Base-by-base conservation (phyloP, 1,140 invertebrate genomes). In the Cyclargus thomasi region DNA sequence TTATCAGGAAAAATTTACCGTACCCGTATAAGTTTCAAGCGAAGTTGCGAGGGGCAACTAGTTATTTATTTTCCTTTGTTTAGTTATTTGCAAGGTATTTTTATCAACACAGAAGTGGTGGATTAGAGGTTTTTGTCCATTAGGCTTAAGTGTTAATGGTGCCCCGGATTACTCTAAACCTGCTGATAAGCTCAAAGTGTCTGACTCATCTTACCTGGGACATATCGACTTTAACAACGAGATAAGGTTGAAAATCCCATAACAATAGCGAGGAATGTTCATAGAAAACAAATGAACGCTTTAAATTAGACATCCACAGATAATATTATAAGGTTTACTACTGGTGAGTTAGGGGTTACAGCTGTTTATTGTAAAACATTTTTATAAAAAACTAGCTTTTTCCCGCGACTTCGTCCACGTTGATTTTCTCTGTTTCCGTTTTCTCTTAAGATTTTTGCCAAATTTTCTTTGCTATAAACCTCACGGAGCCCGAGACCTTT, bases 91-190 rank as follows among this genome's bases (percentile, higher is more conserved):
- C 73, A 76, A 57, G 63, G 65, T 66, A 74, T 47, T 53, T 75
- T 77, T 77, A 81, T 81, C 78, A 70, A 67, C 67, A 67, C 59
- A 72, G 77, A 72, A 83, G 74, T 79, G 63, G 70, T 72, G 81
- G 85, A 85, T 86, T 88, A 85, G 74, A 74, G 67, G 78, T 88
- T 88, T 90, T 87, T 88, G 87, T 88, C 87, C 85, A 85, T 90
- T 89, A 89, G 76, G 73, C 76, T 82, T 82, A 83, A 85, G 85
- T 88, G 86, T 90, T 88, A 88, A 90, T 87, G 85, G 85, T 71
- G 76, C 74, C 79, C 80, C 75, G 84, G 85, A 86, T 86, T 90
- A 88, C 78, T 75, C 76, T 75, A 72, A 74, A 77, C 73, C 72
- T 73, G 53, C 63, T 76, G 81, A 90, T 86, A 87, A 85, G 67